phyloP scores from a whole-genome alignment of 2,888 invertebrate species.

The Phrixothrix hirtus region DNA sequence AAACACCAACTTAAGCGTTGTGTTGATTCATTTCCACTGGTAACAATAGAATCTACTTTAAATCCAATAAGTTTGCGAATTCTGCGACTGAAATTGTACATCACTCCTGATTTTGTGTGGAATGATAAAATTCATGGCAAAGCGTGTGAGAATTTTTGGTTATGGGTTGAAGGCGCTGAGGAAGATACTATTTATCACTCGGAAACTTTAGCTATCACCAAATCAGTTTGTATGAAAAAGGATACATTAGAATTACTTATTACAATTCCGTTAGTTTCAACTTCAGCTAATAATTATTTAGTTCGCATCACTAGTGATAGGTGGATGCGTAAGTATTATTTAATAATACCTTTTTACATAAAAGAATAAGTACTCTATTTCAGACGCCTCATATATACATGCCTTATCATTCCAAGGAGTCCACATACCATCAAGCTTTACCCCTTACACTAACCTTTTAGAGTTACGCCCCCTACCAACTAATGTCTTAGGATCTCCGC shows the following conservation, averaged over 20 bases:
- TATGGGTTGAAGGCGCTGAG: slow-evolving; percentile 97
- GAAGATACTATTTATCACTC: slow-evolving; percentile 94
- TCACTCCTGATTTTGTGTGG: slow-evolving; percentile 80
- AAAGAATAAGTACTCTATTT: slow-evolving; percentile 9
- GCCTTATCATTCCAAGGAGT: slow-evolving; percentile 81
- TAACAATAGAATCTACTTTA: slow-evolving; percentile 81
- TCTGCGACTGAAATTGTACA: slow-evolving; percentile 77
- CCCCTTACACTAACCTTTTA: slow-evolving; percentile 90
- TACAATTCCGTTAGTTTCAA: slow-evolving; percentile 92
- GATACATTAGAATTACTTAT: slow-evolving; percentile 87
- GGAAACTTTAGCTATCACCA: slow-evolving; percentile 79
- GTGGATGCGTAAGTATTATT: slow-evolving; percentile 63
- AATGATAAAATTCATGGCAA: slow-evolving; percentile 89
- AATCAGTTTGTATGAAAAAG: slow-evolving; percentile 62
- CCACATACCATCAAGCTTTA: slow-evolving; percentile 88
- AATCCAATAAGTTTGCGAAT: slow-evolving; percentile 97
- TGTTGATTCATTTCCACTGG: slow-evolving; percentile 80
- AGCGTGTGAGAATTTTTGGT: slow-evolving; percentile 89
- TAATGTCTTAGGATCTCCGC: slow-evolving; percentile 71
- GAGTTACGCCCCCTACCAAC: slow-evolving; percentile 90
- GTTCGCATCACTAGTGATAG: slow-evolving; percentile 86
- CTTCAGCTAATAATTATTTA: slow-evolving; percentile 90
- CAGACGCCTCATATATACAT: slow-evolving; percentile 40
- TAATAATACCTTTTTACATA: background rate
- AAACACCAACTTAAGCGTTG: slow-evolving; percentile 79